Conservation (phyloP, 2,113 vertebrate genomes). For the Syngnathoides biaculeatus region DNA sequence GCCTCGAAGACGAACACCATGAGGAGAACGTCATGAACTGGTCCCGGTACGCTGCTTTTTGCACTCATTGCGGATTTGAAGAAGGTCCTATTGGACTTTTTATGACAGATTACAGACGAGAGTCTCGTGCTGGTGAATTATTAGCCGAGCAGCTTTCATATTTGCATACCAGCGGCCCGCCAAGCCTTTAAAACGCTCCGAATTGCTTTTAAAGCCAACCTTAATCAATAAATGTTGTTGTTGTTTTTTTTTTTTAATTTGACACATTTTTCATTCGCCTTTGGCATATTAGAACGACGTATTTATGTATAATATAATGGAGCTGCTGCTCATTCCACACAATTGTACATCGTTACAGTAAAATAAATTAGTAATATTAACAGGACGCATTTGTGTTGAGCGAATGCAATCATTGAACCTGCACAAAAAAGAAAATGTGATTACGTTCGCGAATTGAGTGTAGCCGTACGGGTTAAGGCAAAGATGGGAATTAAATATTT, state of each 20-base stretch:
- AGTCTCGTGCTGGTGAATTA: slow-evolving; percentile 64
- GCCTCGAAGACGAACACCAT: slow-evolving; percentile 20
- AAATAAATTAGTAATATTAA: neutral
- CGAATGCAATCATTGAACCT: neutral
- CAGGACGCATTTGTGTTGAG: neutral
- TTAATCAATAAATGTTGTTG: too few species aligned
- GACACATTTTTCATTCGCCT: neutral
- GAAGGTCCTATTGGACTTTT: neutral
- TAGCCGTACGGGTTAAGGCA: too few species aligned
- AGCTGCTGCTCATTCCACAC: neutral
- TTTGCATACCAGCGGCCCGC: neutral
- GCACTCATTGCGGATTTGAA: neutral
- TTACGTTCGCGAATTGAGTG: too few species aligned
- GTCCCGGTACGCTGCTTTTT: slow-evolving; percentile 61
- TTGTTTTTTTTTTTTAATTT: too few species aligned
- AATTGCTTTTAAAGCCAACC: neutral
- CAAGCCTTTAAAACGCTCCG: neutral
- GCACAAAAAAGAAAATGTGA: too few species aligned
- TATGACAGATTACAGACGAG: slow-evolving; percentile 1
- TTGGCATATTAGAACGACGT: neutral
- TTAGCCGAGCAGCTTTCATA: slow-evolving; percentile 41
- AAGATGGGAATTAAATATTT: too few species aligned
- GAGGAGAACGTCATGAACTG: slow-evolving; percentile 60
- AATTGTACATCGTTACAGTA: neutral
- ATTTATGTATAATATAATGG: neutral